These are phyloP conservation scores for Scortum barcoo DNA, from an alignment of 2,113 vertebrate species.

Conservation along the genomic window DNA sequence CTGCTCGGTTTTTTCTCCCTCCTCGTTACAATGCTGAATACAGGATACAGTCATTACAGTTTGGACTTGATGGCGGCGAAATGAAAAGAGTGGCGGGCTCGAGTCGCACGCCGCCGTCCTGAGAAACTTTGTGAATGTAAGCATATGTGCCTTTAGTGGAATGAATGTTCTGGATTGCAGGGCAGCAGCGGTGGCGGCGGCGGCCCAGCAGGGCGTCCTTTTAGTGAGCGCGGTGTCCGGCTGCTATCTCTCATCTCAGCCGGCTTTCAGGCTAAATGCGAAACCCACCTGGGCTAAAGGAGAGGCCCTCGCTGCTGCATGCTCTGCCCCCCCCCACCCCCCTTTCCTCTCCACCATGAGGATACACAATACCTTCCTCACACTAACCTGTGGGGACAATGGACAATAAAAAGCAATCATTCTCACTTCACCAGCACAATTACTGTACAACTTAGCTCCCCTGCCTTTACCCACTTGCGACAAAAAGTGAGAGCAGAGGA, in stretches of 20 bases:
- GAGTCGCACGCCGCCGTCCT: conserved; percentile 7
- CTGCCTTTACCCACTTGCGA: conserved; percentile 11
- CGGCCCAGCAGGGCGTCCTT: conserved; percentile 24
- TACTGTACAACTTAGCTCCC: conserved; percentile 59
- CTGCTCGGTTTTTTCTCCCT: conserved; percentile 18
- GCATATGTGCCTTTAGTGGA: conserved; percentile 12
- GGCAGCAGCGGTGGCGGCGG: not conserved
- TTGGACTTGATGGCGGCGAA: conserved; percentile 44
- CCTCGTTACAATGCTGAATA: conserved; percentile 43
- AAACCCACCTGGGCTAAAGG: conserved; percentile 91
- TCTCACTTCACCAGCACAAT: conserved; percentile 80
- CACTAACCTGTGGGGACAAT: conserved; percentile 89
- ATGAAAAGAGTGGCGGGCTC: conserved; percentile 22
- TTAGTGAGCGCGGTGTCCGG: conserved; percentile 25
- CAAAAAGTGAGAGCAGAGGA: conserved; percentile 36
- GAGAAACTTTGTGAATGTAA: conserved; percentile 43
- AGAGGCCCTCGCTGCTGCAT: conserved; percentile 67
- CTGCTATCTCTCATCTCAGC: conserved; percentile 79
- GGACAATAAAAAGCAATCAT: conserved; percentile 81
- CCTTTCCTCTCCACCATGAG: conserved; percentile 58
- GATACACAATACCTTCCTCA: conserved; percentile 85
- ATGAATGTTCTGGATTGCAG: conserved; percentile 3
- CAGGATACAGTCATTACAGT: conserved; percentile 44
- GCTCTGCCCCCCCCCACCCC: conserved; percentile 75
- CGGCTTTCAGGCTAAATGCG: conserved; percentile 79